Base-by-base conservation (phyloP, 2,113 vertebrate genomes). In the Rhinopomastus cyanomelas region DNA sequence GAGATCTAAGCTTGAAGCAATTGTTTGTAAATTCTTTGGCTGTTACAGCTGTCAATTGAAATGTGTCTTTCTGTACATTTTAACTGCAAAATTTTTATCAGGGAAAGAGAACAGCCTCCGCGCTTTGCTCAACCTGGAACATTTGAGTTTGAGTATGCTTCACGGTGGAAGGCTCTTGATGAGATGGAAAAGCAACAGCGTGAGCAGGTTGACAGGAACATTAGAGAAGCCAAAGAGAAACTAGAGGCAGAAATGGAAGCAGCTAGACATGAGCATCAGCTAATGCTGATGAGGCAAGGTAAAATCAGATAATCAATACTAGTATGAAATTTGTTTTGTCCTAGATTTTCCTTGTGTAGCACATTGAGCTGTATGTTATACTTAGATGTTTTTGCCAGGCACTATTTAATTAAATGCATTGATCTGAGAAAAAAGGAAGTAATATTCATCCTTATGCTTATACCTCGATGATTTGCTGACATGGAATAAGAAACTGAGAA, bases 211-310 rank as follows among this genome's bases (percentile, higher is more conserved):
- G 98, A 98, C 95, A 98, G 97, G 94, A 99, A 98, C 95, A 99
- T 99, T 77, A 97, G 97, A 94, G 98, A 99, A 95, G 98, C 99
- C 94, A 99, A 99, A 96, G 98, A 99, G 95, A 99, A 99, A 90
- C 98, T 99, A 82, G 99, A 99, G 92, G 98, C 99, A 17, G 99
- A 99, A 96, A 99, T 99, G 98, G 99, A 99, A 97, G 98, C 99
- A 14, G 99, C 99, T 76, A 98, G 98, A 93, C 98, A 99, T 36
- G 99, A 99, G 62, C 99, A 99, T 95, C 99, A 99, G 90, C 98
- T 99, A 84, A 99, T 99, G 99, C 95, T 99, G 82, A 99, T 99
- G 99, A 98, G 99, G 96, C 99, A 99, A 97, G 99, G 99, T 99
- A 96, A 90, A 92, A 85, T 16, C 57, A 39, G 36, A 85, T 96